Base-by-base conservation (phyloP, 2,113 vertebrate genomes). In the Blennius ocellaris region DNA sequence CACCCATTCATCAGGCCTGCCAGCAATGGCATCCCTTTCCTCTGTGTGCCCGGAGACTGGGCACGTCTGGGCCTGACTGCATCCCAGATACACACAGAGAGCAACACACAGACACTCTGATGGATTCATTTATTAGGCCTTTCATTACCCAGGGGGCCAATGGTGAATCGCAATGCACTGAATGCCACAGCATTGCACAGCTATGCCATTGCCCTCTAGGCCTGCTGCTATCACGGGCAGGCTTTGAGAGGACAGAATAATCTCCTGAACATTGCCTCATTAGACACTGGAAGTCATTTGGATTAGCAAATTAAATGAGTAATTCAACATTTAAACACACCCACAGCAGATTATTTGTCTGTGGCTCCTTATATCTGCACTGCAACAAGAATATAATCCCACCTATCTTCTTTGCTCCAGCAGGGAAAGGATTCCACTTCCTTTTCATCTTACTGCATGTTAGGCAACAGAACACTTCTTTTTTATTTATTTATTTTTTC, bases 1-100 rank as follows among this genome's bases (percentile, higher is more conserved):
- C 90, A 92, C 86, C 91, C 90, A 94, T 95, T 94, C 94, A 94
- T 96, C 96, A 95, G 80, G 69, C 85, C 93, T 93, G 90, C 81
- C 83, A 91, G 90, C 89, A 66, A 90, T 87, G 93, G 91, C 93
- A 90, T 90, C 85, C 89, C 89, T 84, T 83, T 83, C 76, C 90
- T 90, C 88, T 74, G 84, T 92, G 90, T 92, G 88, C 92, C 92
- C 91, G 74, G 87, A 93, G 90, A 92, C 87, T 76, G 88, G 82
- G 92, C 88, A 90, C 80, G 84, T 87, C 88, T 89, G 83, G 89
- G 90, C 88, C 90, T 85, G 90, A 91, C 90, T 90, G 88, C 92
- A 92, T 90, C 90, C 89, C 87, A 89, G 85, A 92, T 89, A 93
- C 90, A 92, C 91, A 90, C 89, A 85, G 61, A 87, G 74, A 87